Base-by-base conservation (phyloP, 2,888 invertebrate species). In the Deladenus siricidicola region DNA sequence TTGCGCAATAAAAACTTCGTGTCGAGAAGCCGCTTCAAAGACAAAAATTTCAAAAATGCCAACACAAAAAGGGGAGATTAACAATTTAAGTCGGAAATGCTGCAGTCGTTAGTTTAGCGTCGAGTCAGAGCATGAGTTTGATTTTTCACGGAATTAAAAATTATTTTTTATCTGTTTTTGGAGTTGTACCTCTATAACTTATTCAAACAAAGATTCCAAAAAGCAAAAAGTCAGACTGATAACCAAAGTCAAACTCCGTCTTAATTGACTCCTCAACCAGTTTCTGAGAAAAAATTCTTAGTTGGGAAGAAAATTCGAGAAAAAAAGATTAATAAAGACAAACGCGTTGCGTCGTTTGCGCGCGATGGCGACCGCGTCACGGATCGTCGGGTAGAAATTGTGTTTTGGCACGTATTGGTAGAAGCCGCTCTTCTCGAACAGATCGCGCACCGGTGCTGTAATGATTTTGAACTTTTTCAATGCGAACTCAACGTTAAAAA, bases 381-480 rank as follows among this genome's bases (percentile, higher is more conserved):
- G 62, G 58, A 76, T 73, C 8, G 76, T 75, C 30, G 76, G 76
- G 51, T 76, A 76, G 64, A 76, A 76, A 60, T 76, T 76, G 44
- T 70, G 69, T 60, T 77, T 77, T 3, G 73, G 68, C 14, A 78
- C 74, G 51, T 67, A 70, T 24, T 68, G 51, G 58, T 70, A 76
- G 62, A 77, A 75, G 8, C 74, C 71, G 47, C 69, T 70, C 53
- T 64, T 66, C 26, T 73, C 71, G 60, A 77, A 77, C 58, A 75
- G 57, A 29, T 77, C 77, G 6, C 77, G 62, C 1, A 77, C 75
- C 0, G 76, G 71, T 0, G 77, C 77, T 52, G 19, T 64, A 50
- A 56, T 64, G 48, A 19, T 26, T 19, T 6, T 49, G 10, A 34
- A 21, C n/a, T 19, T 26, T n/a, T n/a, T n/a, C n/a, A n/a, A n/a